Evolutionary conservation across 1,140 invertebrate species (phyloP).

Genomic region (Manduca sexta): DNA sequence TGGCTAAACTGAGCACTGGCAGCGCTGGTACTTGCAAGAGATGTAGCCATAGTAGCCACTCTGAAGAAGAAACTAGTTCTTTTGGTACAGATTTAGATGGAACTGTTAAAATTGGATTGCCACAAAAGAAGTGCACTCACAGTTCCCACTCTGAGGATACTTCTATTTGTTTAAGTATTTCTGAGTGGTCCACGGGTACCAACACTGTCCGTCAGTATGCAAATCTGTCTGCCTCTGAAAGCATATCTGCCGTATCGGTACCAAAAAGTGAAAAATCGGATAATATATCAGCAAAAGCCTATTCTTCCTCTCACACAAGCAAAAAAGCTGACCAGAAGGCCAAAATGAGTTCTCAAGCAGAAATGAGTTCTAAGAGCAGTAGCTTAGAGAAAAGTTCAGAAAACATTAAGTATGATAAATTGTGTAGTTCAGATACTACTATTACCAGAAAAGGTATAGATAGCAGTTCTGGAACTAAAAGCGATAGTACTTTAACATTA

Average conservation of each 20-base stretch:
- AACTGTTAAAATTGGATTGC: constrained; percentile 83
- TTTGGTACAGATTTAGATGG: constrained; percentile 83
- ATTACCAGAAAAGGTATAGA: constrained; percentile 64
- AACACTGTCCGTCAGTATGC: constrained; percentile 85
- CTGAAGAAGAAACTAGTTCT: constrained; percentile 79
- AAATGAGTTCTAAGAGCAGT: constrained; percentile 65
- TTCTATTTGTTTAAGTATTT: constrained; percentile 86
- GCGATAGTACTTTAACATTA: constrained; percentile 75
- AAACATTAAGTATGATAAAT: constrained; percentile 73
- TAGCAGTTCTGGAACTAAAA: constrained; percentile 75
- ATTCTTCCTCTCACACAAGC: constrained; percentile 58
- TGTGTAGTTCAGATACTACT: constrained; percentile 75
- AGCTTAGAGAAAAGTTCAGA: constrained; percentile 70
- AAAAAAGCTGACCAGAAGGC: constrained; percentile 61
- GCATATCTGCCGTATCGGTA: constrained; percentile 75
- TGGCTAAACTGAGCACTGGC: constrained; percentile 49
- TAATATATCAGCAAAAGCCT: constrained; percentile 57
- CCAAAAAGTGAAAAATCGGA: constrained; percentile 78
- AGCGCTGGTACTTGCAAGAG: constrained; percentile 73
- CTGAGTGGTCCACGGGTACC: constrained; percentile 88
- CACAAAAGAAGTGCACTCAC: constrained; percentile 83
- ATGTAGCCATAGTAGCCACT: constrained; percentile 78
- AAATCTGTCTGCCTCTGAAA: constrained; percentile 79
- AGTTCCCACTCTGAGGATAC: constrained; percentile 89
- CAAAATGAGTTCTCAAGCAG: constrained; percentile 55